Base-by-base conservation (phyloP, 1,140 invertebrate species). In the Helicoverpa zea region DNA sequence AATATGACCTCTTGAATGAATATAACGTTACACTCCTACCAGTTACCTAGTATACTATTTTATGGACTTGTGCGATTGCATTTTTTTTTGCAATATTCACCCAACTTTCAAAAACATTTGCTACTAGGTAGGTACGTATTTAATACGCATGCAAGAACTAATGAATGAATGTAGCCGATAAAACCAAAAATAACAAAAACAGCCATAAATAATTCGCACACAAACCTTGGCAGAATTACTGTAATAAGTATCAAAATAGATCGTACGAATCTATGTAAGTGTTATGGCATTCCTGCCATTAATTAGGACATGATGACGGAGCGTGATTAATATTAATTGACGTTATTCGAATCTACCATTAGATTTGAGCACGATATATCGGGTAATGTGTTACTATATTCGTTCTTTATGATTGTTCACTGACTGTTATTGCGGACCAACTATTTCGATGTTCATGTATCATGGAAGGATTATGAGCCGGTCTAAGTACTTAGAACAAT, bases 301-400 rank as follows among this genome's bases (percentile, higher is more conserved):
- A 83, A 83, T 81, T 80, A 83, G 58, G 68, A 70, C 58, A 72
- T 35, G 72, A 83, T 79, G 81, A 83, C 81, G 52, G 72, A 18
- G 61, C 58, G 66, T 81, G 74, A 80, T 80, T 80, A 83, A 80
- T 83, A 83, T 83, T 83, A 83, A 83, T 80, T 70, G 75, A 80
- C 16, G 74, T 72, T 81, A 76, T 83, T 77, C 52, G 64, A 73
- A 83, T 74, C 79, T 73, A 64, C 30, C 74, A 80, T 80, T 80
- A 80, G 61, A 66, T 59, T 43, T 75, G 52, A 72, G 59, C 72
- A 64, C 59, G 35, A 51, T 59, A 54, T 78, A 78, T 73, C 23
- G 59, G 47, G 43, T 54, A 51, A 68, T 72, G 63, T 51, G 14
- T 72, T 58, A 13, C 29, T 73, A 54, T 10, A 9, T 52, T 72